Base-by-base conservation (phyloP, 1,140 invertebrate species). In the Aphidius ervi region DNA sequence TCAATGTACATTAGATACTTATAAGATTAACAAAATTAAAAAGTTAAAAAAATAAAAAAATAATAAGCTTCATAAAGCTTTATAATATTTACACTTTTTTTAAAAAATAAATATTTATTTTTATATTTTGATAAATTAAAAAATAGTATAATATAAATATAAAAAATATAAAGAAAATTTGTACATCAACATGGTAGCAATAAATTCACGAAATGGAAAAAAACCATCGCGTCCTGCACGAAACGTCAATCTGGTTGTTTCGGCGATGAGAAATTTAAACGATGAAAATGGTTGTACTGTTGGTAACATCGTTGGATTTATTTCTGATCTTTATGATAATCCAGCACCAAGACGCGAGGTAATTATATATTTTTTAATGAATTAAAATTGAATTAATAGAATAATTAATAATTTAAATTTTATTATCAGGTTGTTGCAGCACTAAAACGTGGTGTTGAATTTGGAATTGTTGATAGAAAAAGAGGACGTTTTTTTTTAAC, bases 381-480 rank as follows among this genome's bases (percentile, higher is more conserved):
- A 31, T 39, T 48, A 10, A 8, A 8, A 10, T 10, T 8, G 0
- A 43, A 43, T 43, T 43, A 7, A 43, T 10, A 10, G 6, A 43
- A 43, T 43, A 8, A 8, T 43, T 10, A 9, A 43, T 8, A 43
- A 43, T 8, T 7, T 43, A 43, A 43, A 43, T 43, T 3, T 7
- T 43, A 43, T 43, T 43, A 43, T 40, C 31, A 71, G 70, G 61
- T 71, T 1, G 7, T 65, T 0, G 59, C 62, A 9, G 68, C 68
- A 0, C 23, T 72, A 20, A 70, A 64, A 50, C 63, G 66, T 7
- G 59, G 64, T 1, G 59, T 72, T 0, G 66, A 72, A 50, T 72
- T 68, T 57, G 67, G 68, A 5, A 60, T 70, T 16, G 52, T 72
- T 50, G 68, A 67, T 31, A 48, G 59, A 7, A 58, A 59, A 5